Conservation (phyloP, 2,113 vertebrate genomes). For the Scytalopus superciliaris region DNA sequence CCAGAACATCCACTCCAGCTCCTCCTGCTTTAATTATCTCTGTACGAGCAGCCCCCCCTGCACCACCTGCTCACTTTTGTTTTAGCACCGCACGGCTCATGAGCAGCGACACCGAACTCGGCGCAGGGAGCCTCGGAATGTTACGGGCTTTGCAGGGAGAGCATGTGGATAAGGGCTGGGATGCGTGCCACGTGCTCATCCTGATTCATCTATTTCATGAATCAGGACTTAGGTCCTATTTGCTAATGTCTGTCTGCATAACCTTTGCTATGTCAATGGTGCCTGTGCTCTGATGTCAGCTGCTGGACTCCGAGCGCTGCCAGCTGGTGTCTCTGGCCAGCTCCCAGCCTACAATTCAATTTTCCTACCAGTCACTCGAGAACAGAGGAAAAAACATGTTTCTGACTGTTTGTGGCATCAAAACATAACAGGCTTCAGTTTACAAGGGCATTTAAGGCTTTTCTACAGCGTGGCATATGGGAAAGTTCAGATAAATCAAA, state of each 20-base stretch:
- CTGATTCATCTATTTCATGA: not conserved
- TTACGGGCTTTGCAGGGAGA: not conserved
- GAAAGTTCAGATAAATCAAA: not conserved
- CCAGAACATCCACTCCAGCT: not conserved
- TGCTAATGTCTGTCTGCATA: not conserved
- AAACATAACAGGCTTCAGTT: not conserved
- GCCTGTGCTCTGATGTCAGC: constrained; percentile 15
- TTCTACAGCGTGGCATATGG: not conserved
- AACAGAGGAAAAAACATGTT: not conserved
- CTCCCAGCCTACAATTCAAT: constrained; percentile 32
- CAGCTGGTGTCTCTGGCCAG: constrained; percentile 36
- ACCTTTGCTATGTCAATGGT: not conserved
- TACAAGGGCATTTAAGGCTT: not conserved
- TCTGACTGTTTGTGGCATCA: not conserved
- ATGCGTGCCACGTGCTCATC: not conserved
- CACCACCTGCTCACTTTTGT: not conserved
- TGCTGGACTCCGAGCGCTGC: not conserved
- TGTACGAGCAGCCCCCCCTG: not conserved
- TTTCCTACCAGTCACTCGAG: not conserved
- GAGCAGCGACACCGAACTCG: rapidly evolving
- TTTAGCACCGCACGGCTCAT: rapidly evolving
- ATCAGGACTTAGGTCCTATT: not conserved
- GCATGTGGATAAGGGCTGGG: not conserved
- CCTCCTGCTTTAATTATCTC: not conserved
- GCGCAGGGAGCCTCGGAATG: not conserved